Evolutionary conservation across 1,140 invertebrate genomes (phyloP), one percentile per base, ranked within the genome.

Genomic region (Lasioglossum baleicum): DNA sequence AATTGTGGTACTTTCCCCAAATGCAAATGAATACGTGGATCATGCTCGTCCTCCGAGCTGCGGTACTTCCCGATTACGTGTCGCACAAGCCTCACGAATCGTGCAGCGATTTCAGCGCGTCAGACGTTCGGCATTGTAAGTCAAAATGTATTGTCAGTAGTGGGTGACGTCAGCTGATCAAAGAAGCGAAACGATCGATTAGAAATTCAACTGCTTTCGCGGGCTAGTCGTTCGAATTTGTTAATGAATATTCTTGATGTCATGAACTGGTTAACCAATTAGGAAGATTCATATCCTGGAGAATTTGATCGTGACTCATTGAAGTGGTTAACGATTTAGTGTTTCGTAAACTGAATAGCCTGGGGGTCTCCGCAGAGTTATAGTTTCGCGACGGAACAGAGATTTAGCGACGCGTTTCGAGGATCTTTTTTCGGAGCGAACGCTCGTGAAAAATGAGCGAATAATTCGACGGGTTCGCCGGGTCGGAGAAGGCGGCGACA

Each of bases 21-120:
- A 53, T 53, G 51, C 51, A 53, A 53, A 53, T 53, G 51, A 53
- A 20, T 42, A 26, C 75, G 69, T 56, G 75, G 60, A 22, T 63
- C 22, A 58, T 17, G 26, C 71, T 60, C n/a, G 42, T 81, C 26
- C 71, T 77, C 81, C 77, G 63, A 56, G 53, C 0, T 15, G 7
- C 60, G 48, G 83, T 78, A 67, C 75, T 85, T 85, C 63, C 83
- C 83, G 40, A 8, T 42, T 70, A 75, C 72, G 75, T 75, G 56
- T 51, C 48, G 11, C 44, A 2, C 22, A 61, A 17, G 51, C 61
- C 44, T 22, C 13, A 20, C 53, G 51, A 70, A 71, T 75, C 58
- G 51, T 53, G 13, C n/a, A 11, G 22, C 31, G 68, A 53, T 78
- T 15, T 78, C 31, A 11, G 51, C 42, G 53, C 48, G n/a, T 51